Conservation (phyloP, 2,888 invertebrate genomes). For the Gymnoscelis rufifasciata region DNA sequence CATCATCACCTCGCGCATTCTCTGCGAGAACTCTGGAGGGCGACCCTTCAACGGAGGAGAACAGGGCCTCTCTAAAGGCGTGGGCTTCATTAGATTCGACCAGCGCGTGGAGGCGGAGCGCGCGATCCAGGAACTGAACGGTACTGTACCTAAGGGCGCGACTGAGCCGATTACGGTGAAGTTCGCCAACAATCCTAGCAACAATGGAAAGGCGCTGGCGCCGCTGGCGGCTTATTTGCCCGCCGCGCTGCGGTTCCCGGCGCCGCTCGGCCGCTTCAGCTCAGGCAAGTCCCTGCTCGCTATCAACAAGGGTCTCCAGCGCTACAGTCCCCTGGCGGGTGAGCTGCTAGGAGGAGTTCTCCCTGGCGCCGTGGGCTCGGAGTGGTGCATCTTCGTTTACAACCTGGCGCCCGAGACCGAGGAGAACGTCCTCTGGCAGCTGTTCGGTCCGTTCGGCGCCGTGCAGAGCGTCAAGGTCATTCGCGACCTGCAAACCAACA, state of each 20-base stretch:
- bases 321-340: slow-evolving; percentile 93
- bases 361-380: slow-evolving; percentile 85
- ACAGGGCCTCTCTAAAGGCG: slow-evolving; percentile 94
- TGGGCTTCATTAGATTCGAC: slow-evolving; percentile 96
- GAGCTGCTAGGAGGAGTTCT: slow-evolving; percentile 88
- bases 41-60: slow-evolving; percentile 80
- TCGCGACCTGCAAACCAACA: slow-evolving; percentile 93
- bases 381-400: slow-evolving; percentile 97
- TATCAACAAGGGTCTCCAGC: slow-evolving; percentile 85
- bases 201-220: slow-evolving; percentile 89
- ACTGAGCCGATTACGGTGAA: slow-evolving; percentile 95
- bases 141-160: slow-evolving; percentile 91
- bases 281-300: slow-evolving; percentile 95
- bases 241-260: slow-evolving; percentile 81
- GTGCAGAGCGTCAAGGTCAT: slow-evolving; percentile 96
- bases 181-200: slow-evolving; percentile 95
- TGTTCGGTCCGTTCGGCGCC: slow-evolving; percentile 96
- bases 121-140: slow-evolving; percentile 94
- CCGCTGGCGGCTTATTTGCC: slow-evolving; percentile 92
- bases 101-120: slow-evolving; percentile 95
- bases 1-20: slow-evolving; percentile 96
- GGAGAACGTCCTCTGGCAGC: slow-evolving; percentile 96
- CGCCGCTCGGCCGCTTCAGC: slow-evolving; percentile 87
- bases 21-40: slow-evolving; percentile 96
- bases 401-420: slow-evolving; percentile 97